These are phyloP conservation scores for Cryptoprocta ferox DNA, from an alignment of 2,797 vertebrate genomes.

Conservation along the genomic window DNA sequence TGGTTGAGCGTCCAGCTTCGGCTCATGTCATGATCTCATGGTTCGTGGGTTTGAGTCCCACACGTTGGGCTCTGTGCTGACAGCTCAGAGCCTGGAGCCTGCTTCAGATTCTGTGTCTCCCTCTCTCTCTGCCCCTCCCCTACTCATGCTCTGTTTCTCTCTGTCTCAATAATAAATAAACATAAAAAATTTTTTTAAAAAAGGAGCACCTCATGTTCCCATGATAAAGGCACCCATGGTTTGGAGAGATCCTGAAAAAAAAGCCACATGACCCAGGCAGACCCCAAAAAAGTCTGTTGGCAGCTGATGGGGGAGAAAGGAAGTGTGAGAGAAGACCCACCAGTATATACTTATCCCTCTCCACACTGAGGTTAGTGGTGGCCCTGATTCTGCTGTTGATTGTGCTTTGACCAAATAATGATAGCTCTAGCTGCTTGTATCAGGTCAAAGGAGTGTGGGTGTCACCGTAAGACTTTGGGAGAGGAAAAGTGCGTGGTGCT, in stretches of 20 bases:
- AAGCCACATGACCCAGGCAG: neutral
- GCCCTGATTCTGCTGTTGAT: neutral
- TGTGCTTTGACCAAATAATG: neutral
- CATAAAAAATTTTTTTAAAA: too few species aligned
- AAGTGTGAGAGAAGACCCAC: rapidly evolving
- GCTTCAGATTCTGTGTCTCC: too few species aligned
- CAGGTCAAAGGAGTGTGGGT: neutral
- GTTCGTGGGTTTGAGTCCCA: too few species aligned
- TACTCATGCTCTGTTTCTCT: too few species aligned
- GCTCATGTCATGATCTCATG: too few species aligned
- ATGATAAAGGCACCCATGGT: neutral
- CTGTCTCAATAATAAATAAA: too few species aligned
- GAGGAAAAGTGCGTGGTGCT: neutral
- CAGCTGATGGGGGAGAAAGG: rapidly evolving
- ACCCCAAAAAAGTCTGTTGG: neutral
- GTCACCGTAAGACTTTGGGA: neutral
- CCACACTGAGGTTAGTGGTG: too few species aligned
- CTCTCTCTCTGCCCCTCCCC: too few species aligned
- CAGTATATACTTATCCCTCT: neutral
- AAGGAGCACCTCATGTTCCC: neutral
- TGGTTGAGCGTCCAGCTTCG: too few species aligned
- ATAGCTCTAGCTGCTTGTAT: too few species aligned
- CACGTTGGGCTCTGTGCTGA: too few species aligned
- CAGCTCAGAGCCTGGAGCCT: too few species aligned
- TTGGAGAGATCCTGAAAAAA: neutral